These are phyloP conservation scores for Callimorpha dominula DNA, from an alignment of 2,888 invertebrate species.

Conservation along the genomic window DNA sequence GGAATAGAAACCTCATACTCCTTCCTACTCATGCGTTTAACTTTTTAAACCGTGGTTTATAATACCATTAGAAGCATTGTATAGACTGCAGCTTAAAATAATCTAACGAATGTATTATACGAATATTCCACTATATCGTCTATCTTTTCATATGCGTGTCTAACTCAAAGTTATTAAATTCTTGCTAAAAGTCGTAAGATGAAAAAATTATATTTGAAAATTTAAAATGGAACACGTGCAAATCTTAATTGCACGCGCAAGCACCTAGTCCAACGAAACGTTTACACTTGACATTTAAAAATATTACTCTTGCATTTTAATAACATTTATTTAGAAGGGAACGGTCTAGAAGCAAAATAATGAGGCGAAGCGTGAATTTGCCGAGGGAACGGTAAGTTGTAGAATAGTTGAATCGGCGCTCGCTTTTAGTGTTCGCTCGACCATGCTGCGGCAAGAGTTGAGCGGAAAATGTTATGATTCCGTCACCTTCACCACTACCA, in stretches of 20 bases:
- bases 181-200: constrained; percentile 46
- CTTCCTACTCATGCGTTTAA: too few relatives aligned
- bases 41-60: background rate
- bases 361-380: constrained; percentile 74
- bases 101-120: background rate
- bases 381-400: constrained; percentile 43
- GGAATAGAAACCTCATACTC: too few relatives aligned
- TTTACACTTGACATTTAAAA: constrained; percentile 71
- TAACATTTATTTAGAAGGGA: constrained; percentile 75
- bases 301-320: constrained; percentile 79
- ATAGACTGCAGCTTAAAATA: background rate
- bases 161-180: constrained; percentile 54
- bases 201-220: constrained; percentile 55
- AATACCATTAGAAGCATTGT: too few relatives aligned
- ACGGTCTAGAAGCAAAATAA: constrained; percentile 75
- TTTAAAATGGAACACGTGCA: constrained; percentile 59
- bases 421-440: constrained; percentile 64
- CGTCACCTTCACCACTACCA: constrained; percentile 51
- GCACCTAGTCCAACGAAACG: constrained; percentile 56
- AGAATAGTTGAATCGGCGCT: constrained; percentile 56
- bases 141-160: constrained; percentile 21
- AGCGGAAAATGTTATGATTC: constrained; percentile 67
- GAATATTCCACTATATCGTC: constrained; percentile 20
- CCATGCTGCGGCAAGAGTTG: constrained; percentile 54
- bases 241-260: constrained; percentile 73